A percentile compares a stretch with the other conserved stretches of the same genome.
These are phyloP conservation scores for Sparus aurata DNA, from an alignment of 2,797 vertebrate genomes.

Conservation along the genomic window DNA sequence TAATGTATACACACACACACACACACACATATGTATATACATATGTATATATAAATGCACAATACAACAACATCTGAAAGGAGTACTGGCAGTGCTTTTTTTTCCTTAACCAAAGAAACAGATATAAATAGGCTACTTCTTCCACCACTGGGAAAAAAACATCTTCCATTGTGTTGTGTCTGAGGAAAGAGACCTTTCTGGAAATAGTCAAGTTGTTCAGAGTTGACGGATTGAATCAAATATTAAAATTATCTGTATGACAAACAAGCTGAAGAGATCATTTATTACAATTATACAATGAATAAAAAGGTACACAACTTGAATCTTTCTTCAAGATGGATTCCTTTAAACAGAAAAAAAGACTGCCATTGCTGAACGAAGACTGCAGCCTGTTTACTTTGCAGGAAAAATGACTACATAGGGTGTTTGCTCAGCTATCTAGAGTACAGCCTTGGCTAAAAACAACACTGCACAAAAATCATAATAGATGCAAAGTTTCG, in stretches of 20 bases:
- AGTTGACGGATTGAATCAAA: neutral
- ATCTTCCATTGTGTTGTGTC: neutral
- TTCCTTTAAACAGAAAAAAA: constrained; percentile 17
- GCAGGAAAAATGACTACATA: constrained; percentile 12
- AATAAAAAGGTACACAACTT: neutral
- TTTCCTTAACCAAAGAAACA: neutral
- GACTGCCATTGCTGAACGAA: neutral
- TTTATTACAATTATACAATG: neutral
- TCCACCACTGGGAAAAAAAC: neutral
- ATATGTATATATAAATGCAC: too few species aligned
- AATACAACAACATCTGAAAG: too few species aligned
- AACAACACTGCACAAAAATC: constrained; percentile 55
- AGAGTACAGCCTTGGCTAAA: constrained; percentile 47
- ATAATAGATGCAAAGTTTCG: constrained; percentile 62
- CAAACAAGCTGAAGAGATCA: neutral
- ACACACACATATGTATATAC: too few species aligned
- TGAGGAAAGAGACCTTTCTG: neutral
- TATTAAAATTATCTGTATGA: neutral
- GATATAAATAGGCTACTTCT: neutral
- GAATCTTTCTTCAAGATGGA: neutral
- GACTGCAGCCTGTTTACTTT: constrained; percentile 32
- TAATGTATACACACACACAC: too few species aligned
- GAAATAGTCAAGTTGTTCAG: neutral
- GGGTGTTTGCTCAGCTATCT: constrained; percentile 59
- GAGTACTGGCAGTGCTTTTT: too few species aligned